Percentiles rank a stretch among this genome's conserved stretches.
These are phyloP conservation scores for Nasonia longicornis DNA, from an alignment of 1,140 invertebrate genomes.

Conservation along the genomic window DNA sequence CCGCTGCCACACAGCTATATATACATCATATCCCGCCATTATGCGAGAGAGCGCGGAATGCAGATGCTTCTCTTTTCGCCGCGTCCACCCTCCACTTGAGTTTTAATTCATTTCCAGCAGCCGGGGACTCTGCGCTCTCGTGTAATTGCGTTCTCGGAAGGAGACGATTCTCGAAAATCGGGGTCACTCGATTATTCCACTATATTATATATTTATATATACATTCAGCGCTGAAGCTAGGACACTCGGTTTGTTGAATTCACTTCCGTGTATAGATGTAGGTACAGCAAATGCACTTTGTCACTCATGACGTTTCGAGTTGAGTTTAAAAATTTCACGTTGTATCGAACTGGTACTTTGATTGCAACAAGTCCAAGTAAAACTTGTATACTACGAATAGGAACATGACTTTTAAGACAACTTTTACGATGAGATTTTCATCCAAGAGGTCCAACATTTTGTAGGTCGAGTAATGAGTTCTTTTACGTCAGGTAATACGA, in stretches of 20 bases:
- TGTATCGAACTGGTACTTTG: background rate
- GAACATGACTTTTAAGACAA: background rate
- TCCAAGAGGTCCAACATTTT: background rate
- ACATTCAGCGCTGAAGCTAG: background rate
- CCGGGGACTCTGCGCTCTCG: background rate
- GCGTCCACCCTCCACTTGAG: constrained; percentile 20
- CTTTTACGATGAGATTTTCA: background rate
- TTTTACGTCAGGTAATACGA: background rate
- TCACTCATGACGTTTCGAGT: no score
- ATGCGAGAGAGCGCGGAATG: constrained; percentile 28
- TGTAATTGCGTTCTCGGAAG: constrained; percentile 43
- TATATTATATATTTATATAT: background rate
- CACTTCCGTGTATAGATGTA: no score
- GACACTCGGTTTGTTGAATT: no score
- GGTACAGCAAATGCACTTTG: no score
- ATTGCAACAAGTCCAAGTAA: background rate
- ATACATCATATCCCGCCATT: background rate
- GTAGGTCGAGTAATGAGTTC: no score
- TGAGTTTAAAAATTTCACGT: no score
- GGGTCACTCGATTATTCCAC: constrained; percentile 30
- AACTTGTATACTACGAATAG: background rate
- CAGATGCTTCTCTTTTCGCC: constrained; percentile 12
- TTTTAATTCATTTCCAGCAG: constrained; percentile 42
- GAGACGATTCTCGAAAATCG: constrained; percentile 30
- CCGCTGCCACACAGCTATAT: constrained; percentile 21